Conservation (phyloP, 2,888 invertebrate genomes). For the Troides oblongomaculatus region DNA sequence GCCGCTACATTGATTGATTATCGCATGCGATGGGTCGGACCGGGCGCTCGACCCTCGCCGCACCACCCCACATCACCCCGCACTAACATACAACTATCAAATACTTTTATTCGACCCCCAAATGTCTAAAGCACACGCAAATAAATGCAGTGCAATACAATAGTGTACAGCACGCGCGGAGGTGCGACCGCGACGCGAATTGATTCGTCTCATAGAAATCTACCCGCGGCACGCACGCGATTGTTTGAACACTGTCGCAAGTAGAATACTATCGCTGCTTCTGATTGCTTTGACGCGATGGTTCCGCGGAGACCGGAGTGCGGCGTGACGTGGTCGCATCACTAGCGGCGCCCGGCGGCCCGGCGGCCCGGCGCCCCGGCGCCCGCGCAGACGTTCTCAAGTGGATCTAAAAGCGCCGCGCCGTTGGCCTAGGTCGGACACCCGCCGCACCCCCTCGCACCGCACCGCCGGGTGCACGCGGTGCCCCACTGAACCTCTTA, state of each 20-base stretch:
- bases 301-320: slow-evolving; percentile 37
- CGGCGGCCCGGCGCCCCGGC: slow-evolving; percentile 36
- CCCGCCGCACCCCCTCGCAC: slow-evolving; percentile 25
- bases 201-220: too few relatives aligned
- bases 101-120: too few relatives aligned
- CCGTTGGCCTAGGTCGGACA: slow-evolving; percentile 34
- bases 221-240: too few relatives aligned
- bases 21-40: slow-evolving; percentile 53
- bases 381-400: slow-evolving; percentile 34
- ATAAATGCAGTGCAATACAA: too few relatives aligned
- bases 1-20: slow-evolving; percentile 59
- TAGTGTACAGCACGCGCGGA: too few relatives aligned
- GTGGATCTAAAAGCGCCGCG: slow-evolving; percentile 31
- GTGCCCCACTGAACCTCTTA: slow-evolving; percentile 28
- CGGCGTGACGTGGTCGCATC: slow-evolving; percentile 35
- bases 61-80: too few relatives aligned
- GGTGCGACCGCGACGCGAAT: too few relatives aligned
- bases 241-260: too few relatives aligned
- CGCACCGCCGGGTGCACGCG: slow-evolving; percentile 7
- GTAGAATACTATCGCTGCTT: too few relatives aligned
- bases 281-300: slow-evolving; percentile 40
- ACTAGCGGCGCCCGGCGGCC: slow-evolving; percentile 52
- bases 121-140: too few relatives aligned
- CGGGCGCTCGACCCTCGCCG: too few relatives aligned
- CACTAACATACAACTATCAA: too few relatives aligned